Percentiles rank a stretch among this genome's conserved stretches.
Conservation (phyloP, 2,888 invertebrate species). For the Osmoderma eremita region DNA sequence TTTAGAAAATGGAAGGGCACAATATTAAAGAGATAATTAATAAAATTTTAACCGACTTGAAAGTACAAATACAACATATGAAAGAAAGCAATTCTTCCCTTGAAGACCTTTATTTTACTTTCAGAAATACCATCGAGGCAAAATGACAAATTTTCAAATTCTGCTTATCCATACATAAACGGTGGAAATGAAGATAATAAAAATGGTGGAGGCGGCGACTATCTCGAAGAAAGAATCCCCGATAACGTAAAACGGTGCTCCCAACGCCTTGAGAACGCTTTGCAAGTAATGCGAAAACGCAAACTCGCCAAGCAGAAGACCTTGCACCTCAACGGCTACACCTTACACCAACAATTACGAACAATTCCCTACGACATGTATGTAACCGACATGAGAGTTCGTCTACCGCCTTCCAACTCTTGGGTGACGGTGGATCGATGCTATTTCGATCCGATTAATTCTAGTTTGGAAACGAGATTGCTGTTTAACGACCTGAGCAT, state of each 20-base stretch:
- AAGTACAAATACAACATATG: too few species aligned
- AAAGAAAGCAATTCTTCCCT: neutral
- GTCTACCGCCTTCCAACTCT: constrained; percentile 72
- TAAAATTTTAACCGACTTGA: too few species aligned
- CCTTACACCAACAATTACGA: constrained; percentile 71
- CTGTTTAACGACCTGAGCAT: constrained; percentile 83
- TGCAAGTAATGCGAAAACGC: constrained; percentile 72
- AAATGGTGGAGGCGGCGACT: constrained; percentile 46
- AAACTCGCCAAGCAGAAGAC: constrained; percentile 67
- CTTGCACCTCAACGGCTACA: constrained; percentile 72
- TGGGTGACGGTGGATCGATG: constrained; percentile 81
- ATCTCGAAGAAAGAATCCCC: constrained; percentile 51
- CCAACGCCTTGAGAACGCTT: constrained; percentile 72
- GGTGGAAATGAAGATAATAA: constrained; percentile 53
- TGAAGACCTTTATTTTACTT: constrained; percentile 31
- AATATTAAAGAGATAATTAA: too few species aligned
- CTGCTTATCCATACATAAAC: constrained; percentile 58
- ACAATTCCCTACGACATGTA: constrained; percentile 75
- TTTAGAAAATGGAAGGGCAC: constrained; percentile 5
- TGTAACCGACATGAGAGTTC: constrained; percentile 75
- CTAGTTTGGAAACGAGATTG: constrained; percentile 79
- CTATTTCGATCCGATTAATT: constrained; percentile 77
- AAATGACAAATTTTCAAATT: constrained; percentile 61
- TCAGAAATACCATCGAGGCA: constrained; percentile 57
- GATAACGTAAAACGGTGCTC: constrained; percentile 67